A percentile compares a stretch with the other conserved stretches of the same genome.
Conservation (phyloP, 2,888 invertebrate genomes). For the Metalampra italica region DNA sequence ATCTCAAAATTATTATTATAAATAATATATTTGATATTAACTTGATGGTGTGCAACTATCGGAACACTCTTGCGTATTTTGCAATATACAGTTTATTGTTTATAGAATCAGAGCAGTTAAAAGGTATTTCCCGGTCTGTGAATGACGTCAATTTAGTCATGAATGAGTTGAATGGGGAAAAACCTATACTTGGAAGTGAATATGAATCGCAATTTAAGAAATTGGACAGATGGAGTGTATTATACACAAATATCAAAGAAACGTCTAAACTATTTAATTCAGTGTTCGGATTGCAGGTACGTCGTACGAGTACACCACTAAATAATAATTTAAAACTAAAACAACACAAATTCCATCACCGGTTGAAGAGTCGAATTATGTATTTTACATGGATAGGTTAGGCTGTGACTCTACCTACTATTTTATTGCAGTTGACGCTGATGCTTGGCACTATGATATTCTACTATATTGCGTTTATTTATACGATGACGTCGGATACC, state of each 20-base stretch:
- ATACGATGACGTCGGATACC: background rate
- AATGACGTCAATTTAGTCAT: background rate
- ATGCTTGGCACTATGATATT: background rate
- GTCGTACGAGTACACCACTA: too few species aligned
- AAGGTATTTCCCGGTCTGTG: conserved; percentile 7
- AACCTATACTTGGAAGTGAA: conserved; percentile 53
- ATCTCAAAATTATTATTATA: too few species aligned
- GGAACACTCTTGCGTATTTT: conserved; percentile 11
- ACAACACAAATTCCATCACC: background rate
- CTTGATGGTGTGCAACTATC: conserved; percentile 3
- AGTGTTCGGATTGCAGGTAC: background rate
- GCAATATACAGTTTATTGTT: conserved; percentile 5
- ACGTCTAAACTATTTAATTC: background rate
- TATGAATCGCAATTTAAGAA: background rate
- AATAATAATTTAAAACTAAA: background rate
- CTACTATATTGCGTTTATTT: background rate
- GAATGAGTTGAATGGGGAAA: conserved; percentile 22
- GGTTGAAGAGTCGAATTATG: background rate
- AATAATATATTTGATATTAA: background rate
- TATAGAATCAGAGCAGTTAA: conserved; percentile 12
- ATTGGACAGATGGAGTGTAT: background rate
- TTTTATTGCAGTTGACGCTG: background rate
- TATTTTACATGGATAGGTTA: background rate
- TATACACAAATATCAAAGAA: background rate
- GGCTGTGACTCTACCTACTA: background rate